Conservation (phyloP, 2,888 invertebrate species). For the Phoronis australis region DNA sequence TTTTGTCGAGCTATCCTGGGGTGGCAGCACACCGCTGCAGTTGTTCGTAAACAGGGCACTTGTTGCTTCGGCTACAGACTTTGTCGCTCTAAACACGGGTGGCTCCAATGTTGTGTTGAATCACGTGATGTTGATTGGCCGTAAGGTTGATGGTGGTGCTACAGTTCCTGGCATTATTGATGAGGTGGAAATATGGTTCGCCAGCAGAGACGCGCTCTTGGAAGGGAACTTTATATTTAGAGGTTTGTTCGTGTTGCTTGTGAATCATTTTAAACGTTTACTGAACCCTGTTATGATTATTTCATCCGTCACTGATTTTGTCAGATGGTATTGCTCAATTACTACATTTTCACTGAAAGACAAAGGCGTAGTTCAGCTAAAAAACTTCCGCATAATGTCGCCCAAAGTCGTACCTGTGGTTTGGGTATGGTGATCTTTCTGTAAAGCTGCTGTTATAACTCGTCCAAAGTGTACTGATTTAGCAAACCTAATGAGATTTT, state of each 20-base stretch:
- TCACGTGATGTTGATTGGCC: neutral
- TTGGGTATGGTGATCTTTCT: too few relatives aligned
- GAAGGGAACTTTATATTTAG: constrained; percentile 28
- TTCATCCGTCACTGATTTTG: too few relatives aligned
- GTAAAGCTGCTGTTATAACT: too few relatives aligned
- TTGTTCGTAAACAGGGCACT: constrained; percentile 33
- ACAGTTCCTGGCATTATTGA: constrained; percentile 29
- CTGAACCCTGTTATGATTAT: too few relatives aligned
- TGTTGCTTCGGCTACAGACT: constrained; percentile 18
- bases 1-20: constrained; percentile 46
- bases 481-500: too few relatives aligned
- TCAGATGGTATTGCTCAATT: too few relatives aligned
- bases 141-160: neutral
- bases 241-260: constrained; percentile 19
- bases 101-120: neutral
- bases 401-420: too few relatives aligned
- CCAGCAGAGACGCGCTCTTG: constrained; percentile 31
- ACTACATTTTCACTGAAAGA: too few relatives aligned
- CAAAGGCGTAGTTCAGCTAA: too few relatives aligned
- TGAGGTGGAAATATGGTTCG: constrained; percentile 40
- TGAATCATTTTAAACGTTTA: too few relatives aligned
- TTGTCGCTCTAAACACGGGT: neutral
- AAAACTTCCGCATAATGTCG: too few relatives aligned
- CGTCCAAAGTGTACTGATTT: too few relatives aligned
- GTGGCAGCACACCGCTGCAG: constrained; percentile 18